phyloP scores from a whole-genome alignment of 2,888 invertebrate species.

The Drosophila leonis region DNA sequence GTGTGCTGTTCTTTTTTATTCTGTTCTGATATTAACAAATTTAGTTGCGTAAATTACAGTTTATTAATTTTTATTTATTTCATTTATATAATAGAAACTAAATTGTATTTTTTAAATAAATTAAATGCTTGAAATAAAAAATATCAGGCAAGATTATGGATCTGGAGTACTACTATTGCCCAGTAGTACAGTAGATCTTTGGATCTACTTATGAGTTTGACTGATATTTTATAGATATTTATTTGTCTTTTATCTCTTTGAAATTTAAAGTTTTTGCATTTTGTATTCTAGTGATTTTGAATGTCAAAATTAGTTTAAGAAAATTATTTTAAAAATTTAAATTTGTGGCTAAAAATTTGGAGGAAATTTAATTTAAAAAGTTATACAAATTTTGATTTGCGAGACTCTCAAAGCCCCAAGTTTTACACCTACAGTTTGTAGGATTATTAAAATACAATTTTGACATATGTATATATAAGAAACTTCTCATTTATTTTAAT shows the following conservation, averaged over 20 bases:
- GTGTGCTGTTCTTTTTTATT: not conserved
- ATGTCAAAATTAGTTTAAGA: not conserved
- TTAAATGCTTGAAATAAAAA: not conserved
- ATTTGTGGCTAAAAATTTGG: not conserved
- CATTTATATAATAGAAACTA: not conserved
- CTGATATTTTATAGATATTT: not conserved
- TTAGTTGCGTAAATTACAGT: not conserved
- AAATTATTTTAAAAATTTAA: no score
- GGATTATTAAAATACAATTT: no score
- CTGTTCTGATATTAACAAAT: not conserved
- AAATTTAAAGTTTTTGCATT: not conserved
- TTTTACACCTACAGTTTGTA: no score
- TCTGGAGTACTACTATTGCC: not conserved
- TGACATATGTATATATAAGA: no score
- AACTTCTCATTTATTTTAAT: no score
- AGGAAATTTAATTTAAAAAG: no score
- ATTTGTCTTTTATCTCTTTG: not conserved
- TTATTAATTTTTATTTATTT: not conserved
- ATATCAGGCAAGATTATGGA: not conserved
- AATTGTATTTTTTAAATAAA: not conserved
- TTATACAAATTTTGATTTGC: not conserved
- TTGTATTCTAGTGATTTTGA: not conserved
- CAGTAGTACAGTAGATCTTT: not conserved
- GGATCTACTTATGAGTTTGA: not conserved
- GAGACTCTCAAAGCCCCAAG: no score